These are phyloP conservation scores for Plagiodera versicolora DNA, from an alignment of 2,888 invertebrate species.

Conservation along the genomic window DNA sequence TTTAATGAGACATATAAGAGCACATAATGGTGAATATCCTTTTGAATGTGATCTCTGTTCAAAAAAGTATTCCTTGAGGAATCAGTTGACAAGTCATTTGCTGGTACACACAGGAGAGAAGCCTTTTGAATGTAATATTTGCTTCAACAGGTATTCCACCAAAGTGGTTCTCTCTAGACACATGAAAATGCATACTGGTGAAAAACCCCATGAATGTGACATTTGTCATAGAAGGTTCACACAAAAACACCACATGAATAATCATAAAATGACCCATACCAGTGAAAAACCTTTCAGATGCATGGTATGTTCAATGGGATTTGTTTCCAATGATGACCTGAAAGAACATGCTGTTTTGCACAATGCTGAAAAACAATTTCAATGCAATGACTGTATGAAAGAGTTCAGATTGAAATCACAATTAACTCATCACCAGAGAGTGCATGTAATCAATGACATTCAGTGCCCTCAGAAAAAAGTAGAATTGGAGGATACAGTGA, in stretches of 20 bases:
- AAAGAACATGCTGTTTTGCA: neutral
- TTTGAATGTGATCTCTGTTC: neutral
- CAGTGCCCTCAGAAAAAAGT: neutral
- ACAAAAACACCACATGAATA: conserved; percentile 3
- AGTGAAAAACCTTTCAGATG: conserved; percentile 13
- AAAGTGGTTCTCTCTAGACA: neutral
- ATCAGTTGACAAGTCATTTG: neutral
- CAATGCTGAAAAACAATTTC: neutral
- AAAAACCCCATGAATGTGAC: conserved; percentile 8
- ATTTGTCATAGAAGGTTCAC: conserved; percentile 10
- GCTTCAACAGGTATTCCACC: neutral
- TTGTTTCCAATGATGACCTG: neutral
- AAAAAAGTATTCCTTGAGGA: neutral
- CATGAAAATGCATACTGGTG: conserved; percentile 36
- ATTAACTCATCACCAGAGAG: neutral
- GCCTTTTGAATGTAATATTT: neutral
- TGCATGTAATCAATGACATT: neutral
- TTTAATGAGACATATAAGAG: neutral
- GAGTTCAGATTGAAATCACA: neutral
- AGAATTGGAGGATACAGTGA: neutral
- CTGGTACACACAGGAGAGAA: neutral
- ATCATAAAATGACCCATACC: conserved; percentile 6
- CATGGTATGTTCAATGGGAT: neutral
- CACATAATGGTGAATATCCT: neutral
- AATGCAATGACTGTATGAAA: neutral